Base-by-base conservation (phyloP, 2,888 invertebrate species). In the Prostheceraeus crozeri region DNA sequence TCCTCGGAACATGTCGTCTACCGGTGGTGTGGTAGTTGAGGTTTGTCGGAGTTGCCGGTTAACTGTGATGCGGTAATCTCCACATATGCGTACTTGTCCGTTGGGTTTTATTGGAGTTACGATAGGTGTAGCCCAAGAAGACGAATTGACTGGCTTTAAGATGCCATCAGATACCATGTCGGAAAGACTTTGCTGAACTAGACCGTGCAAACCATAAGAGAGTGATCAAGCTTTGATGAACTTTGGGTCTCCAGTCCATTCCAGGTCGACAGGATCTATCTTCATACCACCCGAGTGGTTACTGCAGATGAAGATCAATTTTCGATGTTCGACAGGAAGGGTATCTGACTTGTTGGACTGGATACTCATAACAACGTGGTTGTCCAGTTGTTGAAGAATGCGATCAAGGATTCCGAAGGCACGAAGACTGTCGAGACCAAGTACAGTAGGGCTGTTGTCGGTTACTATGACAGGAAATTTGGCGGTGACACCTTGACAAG, bases 51-150 rank as follows among this genome's bases (percentile, higher is more conserved):
- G 27, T 23, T 48, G 48, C 23, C 25, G 48, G 27, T 48, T 48
- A 19, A 48, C 27, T 4, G 48, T 8, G 14, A 48, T 28, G 8
- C 27, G 23, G 23, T 48, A 48, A 21, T 48, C 48, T 25, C 48
- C 48, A 48, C 48, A 48, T 4, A 48, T 48, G 11, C 48, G n/a
- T n/a, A n/a, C n/a, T n/a, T n/a, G n/a, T n/a, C n/a, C n/a, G 23
- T 23, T 23, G 48, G 6, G 4, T 48, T 48, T 48, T 23, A 48
- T 23, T 21, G 48, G 48, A 48, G 48, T 8, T 8, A 48, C 23
- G 27, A 48, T 19, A 25, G 48, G 48, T 25, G 48, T 48, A 25
- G 25, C 48, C 23, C 23, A 48, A 6, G 14, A 16, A 19, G 14
- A 16, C 19, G 23, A 48, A 6, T 48, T 28, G 27, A 48, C 14